Conservation (phyloP, 2,888 invertebrate genomes). For the Agrilus cyanescens region DNA sequence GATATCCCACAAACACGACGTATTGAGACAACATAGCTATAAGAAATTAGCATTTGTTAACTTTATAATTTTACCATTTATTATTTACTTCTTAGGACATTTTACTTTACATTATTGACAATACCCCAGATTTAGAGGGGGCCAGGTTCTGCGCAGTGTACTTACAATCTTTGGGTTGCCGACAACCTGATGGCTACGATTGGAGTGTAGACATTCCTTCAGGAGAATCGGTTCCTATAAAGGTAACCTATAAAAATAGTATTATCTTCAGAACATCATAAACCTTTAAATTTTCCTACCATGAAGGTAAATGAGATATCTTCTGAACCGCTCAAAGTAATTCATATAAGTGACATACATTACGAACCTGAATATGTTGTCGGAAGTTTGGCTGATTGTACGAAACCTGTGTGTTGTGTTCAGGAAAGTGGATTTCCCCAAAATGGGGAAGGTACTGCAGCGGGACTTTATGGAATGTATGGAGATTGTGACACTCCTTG, state of each 20-base stretch:
- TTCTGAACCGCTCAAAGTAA: slow-evolving; percentile 31
- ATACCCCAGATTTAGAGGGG: slow-evolving; percentile 39
- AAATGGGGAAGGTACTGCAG: slow-evolving; percentile 29
- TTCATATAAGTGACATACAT: slow-evolving; percentile 69
- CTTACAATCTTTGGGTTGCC: slow-evolving; percentile 34
- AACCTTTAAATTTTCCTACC: no score
- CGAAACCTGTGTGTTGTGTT: slow-evolving; percentile 71
- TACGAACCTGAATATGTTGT: slow-evolving; percentile 62
- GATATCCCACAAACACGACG: no score
- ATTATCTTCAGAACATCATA: no score
- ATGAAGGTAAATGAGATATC: no score
- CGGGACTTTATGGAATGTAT: slow-evolving; percentile 60
- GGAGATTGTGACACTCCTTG: no score
- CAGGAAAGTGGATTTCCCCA: slow-evolving; percentile 40
- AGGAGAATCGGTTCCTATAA: no score
- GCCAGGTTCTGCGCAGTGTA: slow-evolving; percentile 43
- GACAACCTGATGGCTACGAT: slow-evolving; percentile 8
- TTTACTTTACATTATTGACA: slow-evolving; percentile 45
- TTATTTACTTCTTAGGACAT: slow-evolving; percentile 39
- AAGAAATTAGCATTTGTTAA: no score
- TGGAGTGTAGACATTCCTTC: slow-evolving; percentile 21
- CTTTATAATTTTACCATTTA: no score
- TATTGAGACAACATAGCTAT: no score
- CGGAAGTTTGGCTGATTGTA: slow-evolving; percentile 56
- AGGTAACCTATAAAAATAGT: no score